Evolutionary conservation across 2,797 vertebrate species (phyloP), one percentile per base, ranked within the genome.

Genomic region (Australoheros facetus): DNA sequence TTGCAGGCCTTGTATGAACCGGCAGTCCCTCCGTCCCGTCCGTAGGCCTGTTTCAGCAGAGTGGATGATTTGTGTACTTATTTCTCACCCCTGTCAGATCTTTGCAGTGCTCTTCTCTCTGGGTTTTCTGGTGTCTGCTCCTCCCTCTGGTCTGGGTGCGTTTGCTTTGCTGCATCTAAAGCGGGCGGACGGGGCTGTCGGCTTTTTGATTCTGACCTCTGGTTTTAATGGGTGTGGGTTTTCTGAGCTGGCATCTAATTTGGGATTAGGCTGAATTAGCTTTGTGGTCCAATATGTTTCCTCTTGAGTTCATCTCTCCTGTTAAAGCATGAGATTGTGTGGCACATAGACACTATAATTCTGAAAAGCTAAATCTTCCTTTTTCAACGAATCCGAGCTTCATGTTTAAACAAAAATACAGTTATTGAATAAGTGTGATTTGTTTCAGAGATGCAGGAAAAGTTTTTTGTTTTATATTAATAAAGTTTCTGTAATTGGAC

Each of bases 1-100:
- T 93, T 87, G 69, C 94, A 94, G 94, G 93, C 3, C 85, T 78
- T 58, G 76, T 93, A 21, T 94, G 91, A 93, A 64, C 75, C 82
- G 62, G 82, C 86, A n/a, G 75, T 64, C 75, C 64, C 23, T 82
- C 56, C 34, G 48, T 77, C 56, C 75, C 11, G 39, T 60, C 74
- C 19, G 9, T 77, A 28, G 71, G 51, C 37, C 26, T 42, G 45
- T 81, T 53, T 23, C 81, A 34, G 42, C 60, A 76, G 21, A 71
- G 17, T 56, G 69, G 72, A 86, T 58, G 58, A 72, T 73, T 57
- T 82, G 30, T 71, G 55, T 5, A 5, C 17, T 48, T 53, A 1
- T 30, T 23, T 5, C 8, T 19, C 72, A 26, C 19, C 51, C 5
- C 5, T n/a, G 3, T 42, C 2, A 1, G 3, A 11, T 73, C 37